These are phyloP conservation scores for Halcyon badia DNA, from an alignment of 2,797 vertebrate genomes.

Conservation along the genomic window DNA sequence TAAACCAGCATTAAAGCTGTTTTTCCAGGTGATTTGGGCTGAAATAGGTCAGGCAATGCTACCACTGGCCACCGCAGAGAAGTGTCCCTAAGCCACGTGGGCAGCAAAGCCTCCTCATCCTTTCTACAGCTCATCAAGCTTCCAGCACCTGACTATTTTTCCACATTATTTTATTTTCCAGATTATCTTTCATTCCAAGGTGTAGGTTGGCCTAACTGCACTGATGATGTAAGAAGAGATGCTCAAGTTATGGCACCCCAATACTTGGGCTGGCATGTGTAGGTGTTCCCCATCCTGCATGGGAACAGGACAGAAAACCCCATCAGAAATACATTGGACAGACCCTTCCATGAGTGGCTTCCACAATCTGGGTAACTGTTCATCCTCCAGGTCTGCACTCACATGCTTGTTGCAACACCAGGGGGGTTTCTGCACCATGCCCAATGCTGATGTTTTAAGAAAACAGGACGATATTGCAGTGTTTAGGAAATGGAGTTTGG, in stretches of 20 bases:
- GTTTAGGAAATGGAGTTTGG: background rate
- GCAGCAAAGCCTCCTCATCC: background rate
- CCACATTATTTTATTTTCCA: background rate
- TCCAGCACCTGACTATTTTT: background rate
- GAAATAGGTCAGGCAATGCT: background rate
- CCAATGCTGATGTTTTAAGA: background rate
- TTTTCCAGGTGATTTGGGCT: constrained; percentile 8
- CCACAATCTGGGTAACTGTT: too few relatives aligned
- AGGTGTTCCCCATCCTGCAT: background rate
- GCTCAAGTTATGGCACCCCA: background rate
- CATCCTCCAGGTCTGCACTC: background rate
- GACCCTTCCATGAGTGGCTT: background rate
- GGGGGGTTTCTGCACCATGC: background rate
- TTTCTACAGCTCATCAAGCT: background rate
- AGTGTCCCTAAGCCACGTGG: accelerated
- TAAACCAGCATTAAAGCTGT: background rate
- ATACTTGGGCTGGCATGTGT: accelerated
- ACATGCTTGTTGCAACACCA: accelerated
- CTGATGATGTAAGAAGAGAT: background rate
- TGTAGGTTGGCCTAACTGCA: background rate
- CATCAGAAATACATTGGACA: background rate
- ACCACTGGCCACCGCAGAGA: accelerated
- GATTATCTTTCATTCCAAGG: background rate
- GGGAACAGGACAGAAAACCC: accelerated
- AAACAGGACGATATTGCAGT: accelerated